Evolutionary conservation across 1,140 invertebrate species (phyloP).

Genomic region (Drosophila lacertosa): DNA sequence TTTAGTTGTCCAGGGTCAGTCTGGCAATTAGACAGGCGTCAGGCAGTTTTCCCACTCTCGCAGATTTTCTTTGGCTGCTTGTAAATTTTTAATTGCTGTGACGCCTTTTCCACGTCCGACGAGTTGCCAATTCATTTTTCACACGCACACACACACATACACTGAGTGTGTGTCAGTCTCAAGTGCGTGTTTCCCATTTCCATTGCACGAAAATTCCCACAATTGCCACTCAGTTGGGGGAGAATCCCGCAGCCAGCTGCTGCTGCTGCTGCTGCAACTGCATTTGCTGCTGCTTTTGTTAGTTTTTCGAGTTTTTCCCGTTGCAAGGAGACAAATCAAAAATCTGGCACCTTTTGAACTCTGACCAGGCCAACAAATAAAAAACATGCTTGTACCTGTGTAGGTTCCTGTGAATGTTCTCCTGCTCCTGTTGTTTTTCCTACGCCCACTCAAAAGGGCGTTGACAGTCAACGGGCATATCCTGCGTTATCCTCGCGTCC

Average conservation of each 20-base stretch:
- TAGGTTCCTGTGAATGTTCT: no score
- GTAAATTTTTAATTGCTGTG: constrained; percentile 33
- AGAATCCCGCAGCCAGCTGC: constrained; percentile 25
- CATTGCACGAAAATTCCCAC: constrained; percentile 50
- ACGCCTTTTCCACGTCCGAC: constrained; percentile 17
- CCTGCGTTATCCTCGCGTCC: constrained; percentile 21
- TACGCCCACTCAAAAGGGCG: background rate
- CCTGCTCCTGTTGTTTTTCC: background rate
- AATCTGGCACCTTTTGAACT: constrained; percentile 36
- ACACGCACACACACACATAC: constrained; percentile 42
- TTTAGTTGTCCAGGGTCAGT: constrained; percentile 19
- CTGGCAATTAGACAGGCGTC: constrained; percentile 12
- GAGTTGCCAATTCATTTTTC: constrained; percentile 60
- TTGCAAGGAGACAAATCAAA: constrained; percentile 21
- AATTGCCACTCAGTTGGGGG: constrained; percentile 8
- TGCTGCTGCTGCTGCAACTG: constrained; percentile 3
- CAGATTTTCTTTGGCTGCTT: constrained; percentile 28
- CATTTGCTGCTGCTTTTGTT: constrained; percentile 15
- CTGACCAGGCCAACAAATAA: background rate
- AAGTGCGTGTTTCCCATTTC: constrained; percentile 57
- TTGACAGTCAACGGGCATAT: background rate
- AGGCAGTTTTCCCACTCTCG: constrained; percentile 25
- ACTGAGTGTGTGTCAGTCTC: constrained; percentile 35
- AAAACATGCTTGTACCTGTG: background rate
- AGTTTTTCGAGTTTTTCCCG: constrained; percentile 25